Evolutionary conservation across 1,140 invertebrate species (phyloP).

Genomic region (Scaptomyza graminum): DNA sequence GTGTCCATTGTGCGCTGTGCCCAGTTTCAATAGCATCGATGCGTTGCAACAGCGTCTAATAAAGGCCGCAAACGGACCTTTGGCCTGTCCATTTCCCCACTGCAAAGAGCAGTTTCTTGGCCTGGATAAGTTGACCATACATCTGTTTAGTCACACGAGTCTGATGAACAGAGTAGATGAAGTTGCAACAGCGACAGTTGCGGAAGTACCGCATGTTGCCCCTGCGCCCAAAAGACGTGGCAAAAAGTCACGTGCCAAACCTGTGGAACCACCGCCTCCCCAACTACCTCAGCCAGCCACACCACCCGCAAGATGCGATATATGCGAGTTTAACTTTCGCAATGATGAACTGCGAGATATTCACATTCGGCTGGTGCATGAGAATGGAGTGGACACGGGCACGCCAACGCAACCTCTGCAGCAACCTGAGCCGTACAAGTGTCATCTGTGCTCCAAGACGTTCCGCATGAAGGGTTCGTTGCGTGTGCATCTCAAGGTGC

Average conservation of each 20-base stretch:
- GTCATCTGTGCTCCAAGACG: slow-evolving; percentile 90
- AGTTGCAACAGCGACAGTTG: neutral
- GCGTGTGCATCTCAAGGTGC: slow-evolving; percentile 92
- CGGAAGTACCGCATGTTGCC: neutral
- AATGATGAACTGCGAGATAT: slow-evolving; percentile 88
- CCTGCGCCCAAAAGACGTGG: slow-evolving; percentile 44
- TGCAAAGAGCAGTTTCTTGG: slow-evolving; percentile 90
- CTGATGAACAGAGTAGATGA: slow-evolving; percentile 48
- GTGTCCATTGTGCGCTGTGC: slow-evolving; percentile 90
- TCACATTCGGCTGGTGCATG: slow-evolving; percentile 90
- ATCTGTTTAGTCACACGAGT: slow-evolving; percentile 89
- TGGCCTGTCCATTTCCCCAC: slow-evolving; percentile 88
- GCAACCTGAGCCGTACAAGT: slow-evolving; percentile 86
- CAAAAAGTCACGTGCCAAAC: slow-evolving; percentile 49
- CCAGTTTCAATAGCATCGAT: slow-evolving; percentile 89
- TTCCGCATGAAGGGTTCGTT: slow-evolving; percentile 92
- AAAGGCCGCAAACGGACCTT: slow-evolving; percentile 89
- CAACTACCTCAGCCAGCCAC: neutral
- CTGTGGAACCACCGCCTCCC: slow-evolving; percentile 19
- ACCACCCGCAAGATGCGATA: slow-evolving; percentile 85
- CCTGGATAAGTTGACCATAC: slow-evolving; percentile 93
- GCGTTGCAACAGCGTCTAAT: slow-evolving; percentile 89
- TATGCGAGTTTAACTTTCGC: slow-evolving; percentile 89
- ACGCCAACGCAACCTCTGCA: slow-evolving; percentile 15
- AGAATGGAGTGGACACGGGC: slow-evolving; percentile 81